Evolutionary conservation across 2,888 invertebrate species (phyloP).

Genomic region (Rhagophthalmus giganteus): DNA sequence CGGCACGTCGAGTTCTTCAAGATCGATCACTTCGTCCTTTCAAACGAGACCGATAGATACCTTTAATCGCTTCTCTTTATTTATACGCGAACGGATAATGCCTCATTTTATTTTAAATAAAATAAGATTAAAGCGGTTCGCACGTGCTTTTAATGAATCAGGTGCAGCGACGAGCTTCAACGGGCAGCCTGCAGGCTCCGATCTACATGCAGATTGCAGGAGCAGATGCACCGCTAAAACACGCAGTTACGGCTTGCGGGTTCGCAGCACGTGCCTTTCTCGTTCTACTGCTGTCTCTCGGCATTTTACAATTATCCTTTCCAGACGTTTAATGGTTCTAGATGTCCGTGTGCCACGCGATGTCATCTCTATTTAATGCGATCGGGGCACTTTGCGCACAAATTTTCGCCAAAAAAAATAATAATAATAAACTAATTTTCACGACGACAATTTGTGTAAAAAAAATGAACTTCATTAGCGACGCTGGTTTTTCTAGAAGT

Average conservation of each 20-base stretch:
- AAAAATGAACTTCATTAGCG: no score
- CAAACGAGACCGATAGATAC: neutral
- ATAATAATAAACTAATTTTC: no score
- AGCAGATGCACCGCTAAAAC: conserved; percentile 25
- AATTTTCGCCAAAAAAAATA: neutral
- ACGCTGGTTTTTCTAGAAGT: no score
- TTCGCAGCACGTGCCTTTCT: conserved; percentile 11
- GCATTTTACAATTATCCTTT: conserved; percentile 1
- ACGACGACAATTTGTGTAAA: no score
- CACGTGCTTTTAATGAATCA: conserved; percentile 30
- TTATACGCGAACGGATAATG: neutral
- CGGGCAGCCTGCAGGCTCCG: conserved; percentile 22
- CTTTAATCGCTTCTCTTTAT: neutral
- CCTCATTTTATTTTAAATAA: neutral
- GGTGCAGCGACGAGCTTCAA: conserved; percentile 27
- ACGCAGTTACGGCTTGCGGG: conserved; percentile 18
- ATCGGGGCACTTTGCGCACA: neutral
- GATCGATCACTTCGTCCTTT: no score
- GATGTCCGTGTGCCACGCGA: neutral
- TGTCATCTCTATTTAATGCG: neutral
- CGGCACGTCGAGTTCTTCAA: no score
- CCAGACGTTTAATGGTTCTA: neutral
- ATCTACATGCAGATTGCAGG: conserved; percentile 30
- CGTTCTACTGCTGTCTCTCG: conserved; percentile 6
- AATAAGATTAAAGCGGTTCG: conserved; percentile 9